Conservation (phyloP, 2,797 vertebrate genomes). For the Margarornis squamiger region DNA sequence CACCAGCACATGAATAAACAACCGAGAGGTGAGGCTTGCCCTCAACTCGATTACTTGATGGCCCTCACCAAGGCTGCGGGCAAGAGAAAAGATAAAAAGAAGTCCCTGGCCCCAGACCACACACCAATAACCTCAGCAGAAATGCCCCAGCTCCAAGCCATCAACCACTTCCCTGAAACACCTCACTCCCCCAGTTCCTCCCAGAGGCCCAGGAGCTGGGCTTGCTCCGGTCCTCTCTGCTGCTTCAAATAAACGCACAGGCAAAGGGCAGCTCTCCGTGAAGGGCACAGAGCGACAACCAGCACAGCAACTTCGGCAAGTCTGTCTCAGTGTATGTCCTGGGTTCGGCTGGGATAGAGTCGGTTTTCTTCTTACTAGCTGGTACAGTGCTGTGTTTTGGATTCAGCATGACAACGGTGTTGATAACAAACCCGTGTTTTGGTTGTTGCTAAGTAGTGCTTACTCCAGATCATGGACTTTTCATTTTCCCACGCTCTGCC, state of each 20-base stretch:
- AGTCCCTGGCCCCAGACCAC: neutral
- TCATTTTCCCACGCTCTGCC: neutral
- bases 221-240: rapidly evolving
- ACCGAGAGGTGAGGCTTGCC: neutral
- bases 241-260: neutral
- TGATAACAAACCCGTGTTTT: neutral
- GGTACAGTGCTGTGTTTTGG: neutral
- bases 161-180: neutral
- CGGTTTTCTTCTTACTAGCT: rapidly evolving
- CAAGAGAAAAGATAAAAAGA: neutral
- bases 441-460: neutral
- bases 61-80: neutral
- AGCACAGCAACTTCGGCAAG: neutral
- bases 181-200: rapidly evolving
- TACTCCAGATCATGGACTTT: neutral
- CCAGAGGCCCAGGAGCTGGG: neutral
- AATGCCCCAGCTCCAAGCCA: neutral
- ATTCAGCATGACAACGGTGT: neutral
- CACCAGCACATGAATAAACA: neutral
- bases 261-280: neutral
- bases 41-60: neutral
- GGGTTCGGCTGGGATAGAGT: neutral
- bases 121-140: neutral
- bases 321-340: neutral
- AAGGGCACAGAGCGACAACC: neutral